phyloP scores from a whole-genome alignment of 2,113 vertebrate species.

The Eira barbara region DNA sequence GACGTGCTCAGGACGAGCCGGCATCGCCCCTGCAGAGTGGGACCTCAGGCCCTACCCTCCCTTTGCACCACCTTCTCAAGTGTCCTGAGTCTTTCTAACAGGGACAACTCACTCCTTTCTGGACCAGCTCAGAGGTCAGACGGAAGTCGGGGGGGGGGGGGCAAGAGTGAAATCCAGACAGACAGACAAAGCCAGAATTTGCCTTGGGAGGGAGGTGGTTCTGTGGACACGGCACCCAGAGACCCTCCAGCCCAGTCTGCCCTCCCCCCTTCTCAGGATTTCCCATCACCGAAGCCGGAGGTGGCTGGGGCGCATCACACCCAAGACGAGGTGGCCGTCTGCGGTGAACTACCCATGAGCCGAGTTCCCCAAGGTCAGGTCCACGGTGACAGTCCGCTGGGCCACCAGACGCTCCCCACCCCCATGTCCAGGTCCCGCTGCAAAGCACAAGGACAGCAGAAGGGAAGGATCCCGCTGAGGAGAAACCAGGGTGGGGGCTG shows the following conservation, averaged over 20 bases:
- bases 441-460: neutral
- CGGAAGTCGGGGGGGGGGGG: fast-evolving
- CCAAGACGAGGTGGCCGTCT: neutral
- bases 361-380: neutral
- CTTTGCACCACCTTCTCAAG: neutral
- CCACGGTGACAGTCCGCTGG: neutral
- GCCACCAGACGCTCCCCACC: neutral
- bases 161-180: neutral
- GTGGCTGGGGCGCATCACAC: neutral
- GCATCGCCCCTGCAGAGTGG: fast-evolving
- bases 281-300: neutral
- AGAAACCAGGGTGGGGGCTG: neutral
- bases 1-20: fast-evolving
- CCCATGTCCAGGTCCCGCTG: neutral
- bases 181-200: neutral
- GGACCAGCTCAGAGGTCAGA: neutral
- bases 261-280: neutral
- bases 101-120: neutral
- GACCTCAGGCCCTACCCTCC: neutral
- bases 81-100: fast-evolving
- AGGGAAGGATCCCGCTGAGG: fast-evolving
- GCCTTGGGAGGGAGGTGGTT: neutral
- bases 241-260: neutral
- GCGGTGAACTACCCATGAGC: neutral
- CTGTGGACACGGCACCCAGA: neutral